Percentiles rank a stretch among this genome's conserved stretches.
These are phyloP conservation scores for Tenualosa thibaudeaui DNA, from an alignment of 2,797 vertebrate genomes.

Conservation along the genomic window DNA sequence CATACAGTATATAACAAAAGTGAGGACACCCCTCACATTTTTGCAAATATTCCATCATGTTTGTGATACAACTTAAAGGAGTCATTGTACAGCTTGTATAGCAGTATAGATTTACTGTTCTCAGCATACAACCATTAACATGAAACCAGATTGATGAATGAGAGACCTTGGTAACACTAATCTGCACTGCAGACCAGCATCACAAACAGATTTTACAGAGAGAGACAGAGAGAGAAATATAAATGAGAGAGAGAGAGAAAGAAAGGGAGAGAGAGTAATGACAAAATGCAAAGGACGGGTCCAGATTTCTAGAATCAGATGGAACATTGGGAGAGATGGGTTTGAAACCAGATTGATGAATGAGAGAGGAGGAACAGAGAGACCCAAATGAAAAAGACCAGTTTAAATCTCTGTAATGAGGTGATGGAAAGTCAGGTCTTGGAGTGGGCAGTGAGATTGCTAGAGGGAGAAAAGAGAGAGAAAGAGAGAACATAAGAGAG, in stretches of 20 bases:
- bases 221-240: too few species aligned
- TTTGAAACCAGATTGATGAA: too few species aligned
- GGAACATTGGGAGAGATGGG: background rate
- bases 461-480: background rate
- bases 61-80: too few species aligned
- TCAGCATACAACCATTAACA: too few species aligned
- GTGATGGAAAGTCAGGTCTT: too few species aligned
- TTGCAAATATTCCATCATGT: too few species aligned
- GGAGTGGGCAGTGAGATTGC: background rate
- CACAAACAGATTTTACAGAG: background rate
- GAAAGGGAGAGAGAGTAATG: slow-evolving; percentile 2
- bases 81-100: too few species aligned
- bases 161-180: slow-evolving; percentile 61
- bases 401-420: too few species aligned
- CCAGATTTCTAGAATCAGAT: background rate
- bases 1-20: background rate
- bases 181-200: slow-evolving; percentile 56
- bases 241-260: background rate
- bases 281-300: background rate
- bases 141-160: too few species aligned
- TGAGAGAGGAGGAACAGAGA: background rate
- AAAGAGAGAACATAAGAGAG: background rate
- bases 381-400: too few species aligned
- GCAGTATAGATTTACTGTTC: too few species aligned
- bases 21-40: too few species aligned